Evolutionary conservation across 2,797 vertebrate genomes (phyloP).

Genomic region (Sebastes matsubarae): DNA sequence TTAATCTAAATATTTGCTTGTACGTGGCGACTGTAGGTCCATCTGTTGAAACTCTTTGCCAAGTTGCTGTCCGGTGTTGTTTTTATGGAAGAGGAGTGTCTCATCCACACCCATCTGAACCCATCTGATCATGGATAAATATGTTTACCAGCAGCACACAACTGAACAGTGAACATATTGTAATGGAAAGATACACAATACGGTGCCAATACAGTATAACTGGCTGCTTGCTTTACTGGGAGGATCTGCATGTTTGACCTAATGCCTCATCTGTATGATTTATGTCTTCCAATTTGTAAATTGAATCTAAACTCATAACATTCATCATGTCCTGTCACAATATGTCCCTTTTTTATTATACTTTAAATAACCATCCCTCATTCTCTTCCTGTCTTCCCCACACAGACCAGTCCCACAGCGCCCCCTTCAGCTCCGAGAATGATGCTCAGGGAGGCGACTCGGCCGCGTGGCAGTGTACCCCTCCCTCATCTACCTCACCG

Average conservation of each 20-base stretch:
- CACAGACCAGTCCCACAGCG: slow-evolving; percentile 88
- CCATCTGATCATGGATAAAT: neutral
- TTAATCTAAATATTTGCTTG: neutral
- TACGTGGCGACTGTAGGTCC: neutral
- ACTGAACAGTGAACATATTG: neutral
- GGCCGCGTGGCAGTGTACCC: slow-evolving; percentile 86
- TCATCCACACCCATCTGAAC: neutral
- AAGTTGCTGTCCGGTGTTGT: neutral
- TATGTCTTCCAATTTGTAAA: neutral
- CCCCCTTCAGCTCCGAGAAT: slow-evolving; percentile 85
- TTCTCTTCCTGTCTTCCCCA: neutral
- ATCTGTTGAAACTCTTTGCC: neutral
- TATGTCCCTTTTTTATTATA: neutral
- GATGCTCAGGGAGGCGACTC: slow-evolving; percentile 83
- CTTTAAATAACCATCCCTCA: neutral
- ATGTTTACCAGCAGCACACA: neutral
- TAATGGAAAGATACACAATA: neutral
- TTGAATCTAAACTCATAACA: no score
- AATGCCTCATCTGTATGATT: neutral
- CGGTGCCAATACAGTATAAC: neutral
- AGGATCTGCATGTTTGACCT: neutral
- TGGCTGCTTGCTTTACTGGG: neutral
- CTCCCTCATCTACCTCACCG: slow-evolving; percentile 90
- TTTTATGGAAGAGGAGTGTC: neutral
- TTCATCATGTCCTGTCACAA: no score